Evolutionary conservation across 1,140 invertebrate species (phyloP).

Genomic region (Gryllus bimaculatus): DNA sequence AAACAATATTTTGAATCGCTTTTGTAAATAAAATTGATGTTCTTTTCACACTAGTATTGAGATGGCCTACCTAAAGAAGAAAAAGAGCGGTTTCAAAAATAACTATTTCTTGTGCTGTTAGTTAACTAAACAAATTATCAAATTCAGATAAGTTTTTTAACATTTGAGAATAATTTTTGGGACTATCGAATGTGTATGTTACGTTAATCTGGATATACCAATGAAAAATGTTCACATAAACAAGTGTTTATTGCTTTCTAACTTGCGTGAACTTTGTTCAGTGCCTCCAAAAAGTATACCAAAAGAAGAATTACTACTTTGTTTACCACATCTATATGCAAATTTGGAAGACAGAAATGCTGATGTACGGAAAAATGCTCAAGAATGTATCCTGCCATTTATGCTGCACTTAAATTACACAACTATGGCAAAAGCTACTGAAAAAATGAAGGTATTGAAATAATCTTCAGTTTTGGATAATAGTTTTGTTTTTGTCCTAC

Average conservation of each 20-base stretch:
- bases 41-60: too few species aligned
- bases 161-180: too few species aligned
- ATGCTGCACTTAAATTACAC: slow-evolving; percentile 91
- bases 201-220: too few species aligned
- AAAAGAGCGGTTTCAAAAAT: too few species aligned
- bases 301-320: slow-evolving; percentile 69
- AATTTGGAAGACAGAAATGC: slow-evolving; percentile 85
- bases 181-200: too few species aligned
- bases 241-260: not conserved
- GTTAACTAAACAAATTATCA: too few species aligned
- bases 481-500: not conserved
- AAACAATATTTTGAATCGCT: too few species aligned
- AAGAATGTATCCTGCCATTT: slow-evolving; percentile 79
- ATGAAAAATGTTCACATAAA: too few species aligned
- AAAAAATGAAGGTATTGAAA: slow-evolving; percentile 66
- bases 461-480: not conserved
- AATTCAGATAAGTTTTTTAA: too few species aligned
- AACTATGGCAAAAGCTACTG: slow-evolving; percentile 61
- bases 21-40: too few species aligned
- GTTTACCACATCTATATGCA: slow-evolving; percentile 68
- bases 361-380: slow-evolving; percentile 82
- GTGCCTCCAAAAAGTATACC: slow-evolving; percentile 59
- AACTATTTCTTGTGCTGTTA: too few species aligned
- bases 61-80: too few species aligned
- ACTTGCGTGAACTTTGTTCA: slow-evolving; percentile 25